Conservation (phyloP, 1,140 invertebrate species). For the Triops longicaudatus region DNA sequence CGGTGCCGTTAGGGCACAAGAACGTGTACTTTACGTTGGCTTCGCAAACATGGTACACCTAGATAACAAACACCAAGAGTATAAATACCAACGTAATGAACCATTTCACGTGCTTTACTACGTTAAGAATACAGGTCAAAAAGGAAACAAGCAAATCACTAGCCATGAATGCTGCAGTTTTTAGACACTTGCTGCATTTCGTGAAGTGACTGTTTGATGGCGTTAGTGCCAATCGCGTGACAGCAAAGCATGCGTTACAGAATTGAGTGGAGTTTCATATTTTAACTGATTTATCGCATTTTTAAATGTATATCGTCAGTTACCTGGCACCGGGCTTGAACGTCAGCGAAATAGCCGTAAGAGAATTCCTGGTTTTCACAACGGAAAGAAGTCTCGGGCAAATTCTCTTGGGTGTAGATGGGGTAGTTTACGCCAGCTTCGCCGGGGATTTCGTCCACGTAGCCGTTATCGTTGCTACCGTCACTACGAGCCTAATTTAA, state of each 20-base stretch:
- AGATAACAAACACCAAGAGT: constrained; percentile 22
- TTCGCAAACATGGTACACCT: constrained; percentile 46
- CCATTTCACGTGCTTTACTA: too few species aligned
- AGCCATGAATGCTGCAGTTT: too few species aligned
- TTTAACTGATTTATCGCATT: too few species aligned
- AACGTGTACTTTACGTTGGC: constrained; percentile 47
- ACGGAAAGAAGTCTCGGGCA: constrained; percentile 38
- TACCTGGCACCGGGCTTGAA: constrained; percentile 39
- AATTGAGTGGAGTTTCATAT: too few species aligned
- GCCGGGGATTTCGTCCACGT: constrained; percentile 43
- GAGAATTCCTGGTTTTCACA: constrained; percentile 35
- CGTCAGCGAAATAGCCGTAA: constrained; percentile 38
- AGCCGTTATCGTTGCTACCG: neutral
- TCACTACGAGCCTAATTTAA: neutral
- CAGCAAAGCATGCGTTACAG: too few species aligned
- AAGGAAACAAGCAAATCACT: too few species aligned
- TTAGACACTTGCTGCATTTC: too few species aligned
- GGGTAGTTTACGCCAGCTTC: constrained; percentile 48
- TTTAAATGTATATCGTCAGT: neutral
- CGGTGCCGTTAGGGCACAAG: constrained; percentile 77
- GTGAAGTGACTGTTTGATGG: too few species aligned
- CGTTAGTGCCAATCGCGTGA: too few species aligned
- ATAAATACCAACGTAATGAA: neutral
- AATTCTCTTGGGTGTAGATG: constrained; percentile 35
- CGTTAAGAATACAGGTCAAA: neutral